Percentiles rank a stretch among this genome's conserved stretches.
These are phyloP conservation scores for Prenolepis imparis DNA, from an alignment of 2,888 invertebrate species.

Conservation along the genomic window DNA sequence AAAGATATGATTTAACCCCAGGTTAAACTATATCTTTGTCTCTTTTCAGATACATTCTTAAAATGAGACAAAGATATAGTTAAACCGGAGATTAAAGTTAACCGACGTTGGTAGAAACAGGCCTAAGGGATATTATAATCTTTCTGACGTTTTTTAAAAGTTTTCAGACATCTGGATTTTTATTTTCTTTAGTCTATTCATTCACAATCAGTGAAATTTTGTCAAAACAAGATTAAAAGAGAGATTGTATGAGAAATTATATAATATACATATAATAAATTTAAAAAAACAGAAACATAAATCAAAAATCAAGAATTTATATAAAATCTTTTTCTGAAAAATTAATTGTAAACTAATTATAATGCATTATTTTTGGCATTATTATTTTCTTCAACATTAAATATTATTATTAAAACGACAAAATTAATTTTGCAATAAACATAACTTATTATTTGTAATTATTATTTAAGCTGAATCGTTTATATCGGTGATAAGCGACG, in stretches of 20 bases:
- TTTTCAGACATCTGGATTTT: slow-evolving; percentile 10
- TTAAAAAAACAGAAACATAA: neutral
- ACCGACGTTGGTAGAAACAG: too few relatives aligned
- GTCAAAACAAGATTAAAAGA: neutral
- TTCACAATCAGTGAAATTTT: neutral
- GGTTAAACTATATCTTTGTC: too few relatives aligned
- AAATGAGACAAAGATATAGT: too few relatives aligned
- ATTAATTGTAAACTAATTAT: neutral
- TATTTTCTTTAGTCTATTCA: slow-evolving; percentile 1
- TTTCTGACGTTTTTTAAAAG: neutral
- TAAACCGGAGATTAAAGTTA: too few relatives aligned
- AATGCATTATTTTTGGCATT: neutral
- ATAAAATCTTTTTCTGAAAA: neutral
- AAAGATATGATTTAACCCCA: too few relatives aligned
- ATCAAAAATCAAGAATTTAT: neutral
- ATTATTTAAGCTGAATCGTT: neutral
- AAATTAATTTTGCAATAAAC: neutral
- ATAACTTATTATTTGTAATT: neutral
- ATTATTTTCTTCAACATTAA: neutral
- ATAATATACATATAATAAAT: neutral
- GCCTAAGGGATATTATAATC: neutral
- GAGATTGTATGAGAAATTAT: neutral
- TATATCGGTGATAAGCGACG: too few relatives aligned
- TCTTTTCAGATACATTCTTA: too few relatives aligned
- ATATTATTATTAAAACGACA: neutral